Evolutionary conservation across 2,888 invertebrate species (phyloP).

Genomic region (Gymnosoma rotundatum): DNA sequence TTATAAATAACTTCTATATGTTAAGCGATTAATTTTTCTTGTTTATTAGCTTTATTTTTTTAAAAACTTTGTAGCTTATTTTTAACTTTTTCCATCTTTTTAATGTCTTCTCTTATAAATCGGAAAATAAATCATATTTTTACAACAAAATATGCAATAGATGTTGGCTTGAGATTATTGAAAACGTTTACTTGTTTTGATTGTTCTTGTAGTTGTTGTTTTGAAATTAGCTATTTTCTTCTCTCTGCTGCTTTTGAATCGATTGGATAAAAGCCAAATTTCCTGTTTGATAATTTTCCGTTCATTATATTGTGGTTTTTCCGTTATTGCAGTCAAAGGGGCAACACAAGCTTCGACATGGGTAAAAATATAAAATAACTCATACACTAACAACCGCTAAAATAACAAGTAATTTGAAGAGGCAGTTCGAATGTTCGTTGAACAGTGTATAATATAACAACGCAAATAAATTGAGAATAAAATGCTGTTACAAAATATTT

Average conservation of each 20-base stretch:
- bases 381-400: constrained; percentile 26
- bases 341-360: constrained; percentile 40
- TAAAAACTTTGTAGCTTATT: constrained; percentile 46
- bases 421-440: constrained; percentile 1
- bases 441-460: constrained; percentile 9
- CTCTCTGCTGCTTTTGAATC: constrained; percentile 58
- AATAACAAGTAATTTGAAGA: constrained; percentile 47
- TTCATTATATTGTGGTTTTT: constrained; percentile 73
- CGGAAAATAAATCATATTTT: constrained; percentile 49
- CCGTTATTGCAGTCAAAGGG: constrained; percentile 66
- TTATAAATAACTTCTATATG: not conserved
- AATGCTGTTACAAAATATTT: no score
- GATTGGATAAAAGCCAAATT: constrained; percentile 73
- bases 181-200: constrained; percentile 43
- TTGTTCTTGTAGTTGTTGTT: constrained; percentile 53
- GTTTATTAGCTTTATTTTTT: constrained; percentile 11
- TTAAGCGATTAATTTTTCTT: not conserved
- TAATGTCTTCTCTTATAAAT: constrained; percentile 49
- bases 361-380: constrained; percentile 22
- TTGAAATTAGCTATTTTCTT: constrained; percentile 68
- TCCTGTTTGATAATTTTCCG: constrained; percentile 73
- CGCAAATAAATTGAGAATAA: not conserved
- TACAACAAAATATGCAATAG: constrained; percentile 7
- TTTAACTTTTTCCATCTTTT: constrained; percentile 33
- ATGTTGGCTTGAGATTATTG: constrained; percentile 37